phyloP scores from a whole-genome alignment of 2,888 invertebrate genomes.

The Andrena trimmerana region DNA sequence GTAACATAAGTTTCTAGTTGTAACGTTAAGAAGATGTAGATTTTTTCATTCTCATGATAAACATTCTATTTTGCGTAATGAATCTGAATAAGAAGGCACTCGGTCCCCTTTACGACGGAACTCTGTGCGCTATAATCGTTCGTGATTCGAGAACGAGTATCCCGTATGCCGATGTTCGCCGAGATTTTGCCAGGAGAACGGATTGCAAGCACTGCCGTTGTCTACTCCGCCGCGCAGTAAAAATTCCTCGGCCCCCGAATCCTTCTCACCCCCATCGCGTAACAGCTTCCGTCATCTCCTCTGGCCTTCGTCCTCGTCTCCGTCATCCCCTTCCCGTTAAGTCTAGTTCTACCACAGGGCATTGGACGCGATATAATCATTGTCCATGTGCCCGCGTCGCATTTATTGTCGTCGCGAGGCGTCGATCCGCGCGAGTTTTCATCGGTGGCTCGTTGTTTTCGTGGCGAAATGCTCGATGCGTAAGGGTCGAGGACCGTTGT shows the following conservation, averaged over 20 bases:
- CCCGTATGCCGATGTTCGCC: slow-evolving; percentile 81
- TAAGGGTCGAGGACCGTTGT: slow-evolving; percentile 85
- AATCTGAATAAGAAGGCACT: slow-evolving; percentile 81
- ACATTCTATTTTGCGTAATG: slow-evolving; percentile 74
- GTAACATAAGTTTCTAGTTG: slow-evolving; percentile 79
- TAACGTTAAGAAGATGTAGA: slow-evolving; percentile 77
- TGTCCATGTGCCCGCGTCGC: slow-evolving; percentile 3
- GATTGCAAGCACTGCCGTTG: slow-evolving; percentile 54
- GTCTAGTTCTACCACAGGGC: slow-evolving; percentile 47
- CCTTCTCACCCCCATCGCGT: background rate
- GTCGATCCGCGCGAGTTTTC: slow-evolving; percentile 10
- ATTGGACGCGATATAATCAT: slow-evolving; percentile 31
- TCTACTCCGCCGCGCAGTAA: slow-evolving; percentile 17
- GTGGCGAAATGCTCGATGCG: slow-evolving; percentile 82
- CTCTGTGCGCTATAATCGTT: slow-evolving; percentile 82
- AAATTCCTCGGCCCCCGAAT: slow-evolving; percentile 1
- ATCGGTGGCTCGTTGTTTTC: slow-evolving; percentile 70
- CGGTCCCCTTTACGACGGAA: slow-evolving; percentile 85
- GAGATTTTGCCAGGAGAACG: slow-evolving; percentile 83
- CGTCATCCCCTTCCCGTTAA: background rate
- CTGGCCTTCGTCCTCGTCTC: background rate
- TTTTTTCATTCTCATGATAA: slow-evolving; percentile 69
- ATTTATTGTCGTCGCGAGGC: background rate
- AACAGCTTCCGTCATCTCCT: background rate
- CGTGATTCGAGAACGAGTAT: slow-evolving; percentile 75